Evolutionary conservation across 2,113 vertebrate species (phyloP), one percentile per base, ranked within the genome.

Genomic region (Pollachius pollachius): DNA sequence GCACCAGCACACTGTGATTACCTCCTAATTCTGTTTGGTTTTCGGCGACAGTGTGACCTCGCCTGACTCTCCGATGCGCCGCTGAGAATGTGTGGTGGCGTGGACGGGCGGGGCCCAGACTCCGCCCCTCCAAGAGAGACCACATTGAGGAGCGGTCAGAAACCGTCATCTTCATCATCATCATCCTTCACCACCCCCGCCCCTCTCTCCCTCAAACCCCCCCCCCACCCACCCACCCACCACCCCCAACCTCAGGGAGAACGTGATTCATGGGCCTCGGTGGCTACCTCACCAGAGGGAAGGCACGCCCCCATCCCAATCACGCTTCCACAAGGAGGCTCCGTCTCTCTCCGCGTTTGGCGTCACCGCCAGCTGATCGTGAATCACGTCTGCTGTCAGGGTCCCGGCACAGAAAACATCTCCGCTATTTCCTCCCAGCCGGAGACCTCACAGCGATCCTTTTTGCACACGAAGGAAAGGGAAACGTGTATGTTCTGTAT

Each of bases 81-180:
- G 82, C 80, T 85, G 83, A 77, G 87, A 86, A 86, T 81, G 87
- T 85, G 86, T 74, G 84, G 85, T 76, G 71, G 77, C 78, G 77
- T 82, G 80, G 80, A 72, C 5, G 72, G 64, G 79, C 72, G 15
- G 69, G 75, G 8, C 41, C 8, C 41, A 48, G 30, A 34, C 30
- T 12, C 80, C 75, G 37, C 70, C 76, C 41, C 12, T 48, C 41
- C 41, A 48, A 9, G 41, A 76, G 84, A 72, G 78, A 85, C 83
- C 85, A 80, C 86, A 85, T 81, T 76, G 86, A 78, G 79, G 76
- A 88, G 85, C 78, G 79, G 83, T 87, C 82, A 80, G 77, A 48
- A 48, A 48, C 41, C 41, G 9, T 48, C 41, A 48, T 48, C 41
- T 12, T 48, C 41, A 48, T 48, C 41, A 48, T 48, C 41, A 48